Evolutionary conservation across 2,113 vertebrate genomes (phyloP), one percentile per base, ranked within the genome.

Genomic region (Megaleporinus macrocephalus): DNA sequence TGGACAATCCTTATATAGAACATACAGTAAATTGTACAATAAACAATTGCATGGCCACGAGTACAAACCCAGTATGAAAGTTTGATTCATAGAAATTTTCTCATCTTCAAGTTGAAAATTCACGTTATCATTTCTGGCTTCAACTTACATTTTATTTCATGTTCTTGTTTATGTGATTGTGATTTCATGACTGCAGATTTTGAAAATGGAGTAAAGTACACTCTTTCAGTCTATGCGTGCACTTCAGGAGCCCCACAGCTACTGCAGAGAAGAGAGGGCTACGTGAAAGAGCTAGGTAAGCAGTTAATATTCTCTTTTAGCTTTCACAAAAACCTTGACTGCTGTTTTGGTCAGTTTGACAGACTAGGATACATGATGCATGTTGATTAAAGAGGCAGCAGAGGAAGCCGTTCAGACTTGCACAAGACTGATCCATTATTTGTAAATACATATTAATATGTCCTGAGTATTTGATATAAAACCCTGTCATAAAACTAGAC

Each of bases 201-300:
- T 9, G 2, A 4, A 24, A 59, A 61, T 0, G 91, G 91, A 0
- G 18, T 65, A 44, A 87, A 90, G 70, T 93, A 93, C 79, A 76
- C 24, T 0, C 0, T 94, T 9, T 92, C 92, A 0, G 41, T 94
- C 26, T 92, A 88, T 3, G 86, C 80, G 87, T 94, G 92, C 85
- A 90, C 87, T 10, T 30, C n/a, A 3, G 75, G 18, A 22, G 79
- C 86, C 18, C 85, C 87, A 4, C 16, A 84, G 70, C 80, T 92
- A 0, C 76, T 92, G 0, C 78, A 90, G 20, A 89, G 53, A 61
- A 83, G 51, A 65, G 85, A 93, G 51, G 92, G 87, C 1, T 94
- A 93, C 36, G 53, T 83, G 20, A 20, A 20, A 4, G 91, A 94
- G 81, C 33, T 30, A 41, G 9, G 93, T 94, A 76, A 86, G 91